Conservation (phyloP, 92 coral and sea anemone genomes). For the Desmophyllum pertusum region DNA sequence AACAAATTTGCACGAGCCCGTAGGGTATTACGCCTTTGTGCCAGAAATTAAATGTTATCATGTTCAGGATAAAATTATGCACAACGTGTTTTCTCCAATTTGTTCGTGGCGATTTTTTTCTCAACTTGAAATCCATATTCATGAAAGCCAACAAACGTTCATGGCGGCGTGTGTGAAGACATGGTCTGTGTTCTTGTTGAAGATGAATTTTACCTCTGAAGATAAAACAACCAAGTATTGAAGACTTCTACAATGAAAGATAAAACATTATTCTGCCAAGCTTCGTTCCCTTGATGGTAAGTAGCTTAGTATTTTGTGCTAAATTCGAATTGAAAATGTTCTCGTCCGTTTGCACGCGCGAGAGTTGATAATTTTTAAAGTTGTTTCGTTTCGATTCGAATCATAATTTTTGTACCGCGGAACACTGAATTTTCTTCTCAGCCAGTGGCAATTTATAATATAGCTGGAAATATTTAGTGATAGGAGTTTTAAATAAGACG, state of each 20-base stretch:
- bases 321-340: not conserved
- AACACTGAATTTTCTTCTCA: not conserved
- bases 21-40: not conserved
- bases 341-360: not conserved
- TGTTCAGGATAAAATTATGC: not conserved
- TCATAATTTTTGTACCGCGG: not conserved
- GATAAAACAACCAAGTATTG: not conserved
- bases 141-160: not conserved
- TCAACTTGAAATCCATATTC: not conserved
- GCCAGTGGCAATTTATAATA: not conserved
- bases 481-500: not conserved
- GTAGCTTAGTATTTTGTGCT: not conserved
- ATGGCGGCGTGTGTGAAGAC: not conserved
- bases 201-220: not conserved
- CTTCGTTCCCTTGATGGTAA: not conserved
- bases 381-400: not conserved
- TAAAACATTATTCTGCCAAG: not conserved
- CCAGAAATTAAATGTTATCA: not conserved
- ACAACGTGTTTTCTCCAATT: not conserved
- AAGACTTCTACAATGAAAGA: not conserved
- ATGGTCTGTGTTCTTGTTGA: not conserved
- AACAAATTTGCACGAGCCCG: no score
- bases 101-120: not conserved
- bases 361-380: not conserved
- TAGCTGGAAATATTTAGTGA: not conserved